Percentiles rank a stretch among this genome's conserved stretches.
Evolutionary conservation across 2,888 invertebrate species (phyloP).

Genomic region (Synanthedon tipuliformis): DNA sequence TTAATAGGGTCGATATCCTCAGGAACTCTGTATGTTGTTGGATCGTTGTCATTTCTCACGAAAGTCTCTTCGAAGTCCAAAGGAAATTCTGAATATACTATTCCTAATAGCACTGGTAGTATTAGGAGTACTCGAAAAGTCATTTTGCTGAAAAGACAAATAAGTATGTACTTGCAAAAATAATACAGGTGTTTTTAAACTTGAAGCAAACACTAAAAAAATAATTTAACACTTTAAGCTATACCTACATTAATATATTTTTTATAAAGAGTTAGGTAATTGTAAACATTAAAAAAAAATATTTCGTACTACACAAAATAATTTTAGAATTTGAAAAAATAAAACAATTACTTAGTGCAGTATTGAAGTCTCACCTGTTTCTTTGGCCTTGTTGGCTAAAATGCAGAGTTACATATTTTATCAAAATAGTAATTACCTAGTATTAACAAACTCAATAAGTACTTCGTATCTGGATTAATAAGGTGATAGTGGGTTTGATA

Average conservation of each 20-base stretch:
- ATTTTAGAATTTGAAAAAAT: no score
- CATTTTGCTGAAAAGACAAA: constrained; percentile 27
- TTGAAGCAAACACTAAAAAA: background rate
- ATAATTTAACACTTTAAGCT: background rate
- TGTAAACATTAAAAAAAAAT: no score
- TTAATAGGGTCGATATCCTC: constrained; percentile 59
- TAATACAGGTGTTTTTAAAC: no score
- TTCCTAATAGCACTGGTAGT: constrained; percentile 26
- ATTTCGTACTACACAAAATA: no score
- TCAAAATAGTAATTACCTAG: background rate
- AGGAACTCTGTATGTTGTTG: constrained; percentile 35
- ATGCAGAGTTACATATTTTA: background rate
- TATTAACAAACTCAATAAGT: background rate
- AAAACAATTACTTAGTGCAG: no score
- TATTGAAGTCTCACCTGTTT: background rate
- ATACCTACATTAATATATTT: no score
- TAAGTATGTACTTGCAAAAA: background rate
- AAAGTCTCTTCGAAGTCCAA: constrained; percentile 21
- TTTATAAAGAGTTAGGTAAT: background rate
- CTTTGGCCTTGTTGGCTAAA: background rate
- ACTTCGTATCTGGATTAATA: background rate
- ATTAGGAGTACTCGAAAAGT: constrained; percentile 19
- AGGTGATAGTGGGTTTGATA: background rate
- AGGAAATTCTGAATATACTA: constrained; percentile 36
- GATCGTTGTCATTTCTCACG: constrained; percentile 14